These are phyloP conservation scores for Electrophaes corylata DNA, from an alignment of 2,888 invertebrate genomes.

Conservation along the genomic window DNA sequence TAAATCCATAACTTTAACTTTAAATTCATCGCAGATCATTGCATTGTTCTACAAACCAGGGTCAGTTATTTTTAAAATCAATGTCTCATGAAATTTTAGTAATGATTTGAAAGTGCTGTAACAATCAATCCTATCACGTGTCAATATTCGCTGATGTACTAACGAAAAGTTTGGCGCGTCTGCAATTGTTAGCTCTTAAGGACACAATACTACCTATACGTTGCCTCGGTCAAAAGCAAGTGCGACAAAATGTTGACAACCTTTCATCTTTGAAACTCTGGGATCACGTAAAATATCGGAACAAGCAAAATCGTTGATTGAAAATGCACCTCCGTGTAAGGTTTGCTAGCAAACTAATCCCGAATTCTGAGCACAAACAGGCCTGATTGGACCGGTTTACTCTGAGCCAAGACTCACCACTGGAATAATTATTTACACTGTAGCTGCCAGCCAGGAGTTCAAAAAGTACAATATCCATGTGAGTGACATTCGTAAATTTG, in stretches of 20 bases:
- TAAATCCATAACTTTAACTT: no score
- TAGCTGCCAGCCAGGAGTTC: not conserved
- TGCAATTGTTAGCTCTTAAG: no score
- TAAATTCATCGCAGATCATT: no score
- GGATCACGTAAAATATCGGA: constrained; percentile 2
- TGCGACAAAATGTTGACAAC: not conserved
- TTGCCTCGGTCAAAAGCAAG: not conserved
- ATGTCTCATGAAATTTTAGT: not conserved
- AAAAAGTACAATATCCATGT: not conserved
- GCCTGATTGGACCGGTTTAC: constrained; percentile 12
- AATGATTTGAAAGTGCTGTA: not conserved
- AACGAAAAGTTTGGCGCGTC: no score
- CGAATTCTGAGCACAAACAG: constrained; percentile 17
- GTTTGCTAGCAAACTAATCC: constrained; percentile 1
- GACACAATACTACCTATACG: no score
- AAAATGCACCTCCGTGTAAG: not conserved
- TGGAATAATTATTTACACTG: not conserved
- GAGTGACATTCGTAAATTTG: not conserved
- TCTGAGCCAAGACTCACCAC: constrained; percentile 8
- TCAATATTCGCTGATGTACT: not conserved
- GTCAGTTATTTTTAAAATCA: no score
- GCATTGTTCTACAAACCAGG: no score
- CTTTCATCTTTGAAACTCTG: not conserved
- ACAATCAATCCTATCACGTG: not conserved
- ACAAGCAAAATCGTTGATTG: constrained; percentile 18